Evolutionary conservation across 92 coral and sea anemone species (phyloP), one percentile per base, ranked within the genome.

Genomic region (Epizoanthus fatuus): DNA sequence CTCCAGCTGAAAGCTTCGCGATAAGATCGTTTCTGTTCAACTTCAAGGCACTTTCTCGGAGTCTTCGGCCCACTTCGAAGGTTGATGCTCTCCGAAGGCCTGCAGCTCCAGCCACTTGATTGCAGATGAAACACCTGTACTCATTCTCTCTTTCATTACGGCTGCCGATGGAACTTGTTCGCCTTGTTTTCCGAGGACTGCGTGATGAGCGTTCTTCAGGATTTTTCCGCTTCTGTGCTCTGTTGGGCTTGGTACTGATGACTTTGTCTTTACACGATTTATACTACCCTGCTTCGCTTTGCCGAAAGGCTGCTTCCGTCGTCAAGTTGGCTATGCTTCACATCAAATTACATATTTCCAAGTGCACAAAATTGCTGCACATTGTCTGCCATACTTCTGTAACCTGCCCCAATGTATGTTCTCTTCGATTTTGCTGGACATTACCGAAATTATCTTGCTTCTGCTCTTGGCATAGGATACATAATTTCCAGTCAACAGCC

Each of bases 1-100:
- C 94, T 9, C 89, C 89, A 81, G 76, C 83, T 2, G 83, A 76
- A 72, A 83, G 88, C 58, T 87, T 91, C 45, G 91, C 91, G 16
- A 87, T 75, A 32, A 87, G 74, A 16, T 83, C 88, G 29, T 42
- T 44, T 63, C 81, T 65, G 44, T 86, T 51, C 40, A 90, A 52
- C 72, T 37, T 68, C 55, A 64, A 19, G 17, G 93, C 93, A 76
- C 85, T 75, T 72, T 78, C 81, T 62, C 92, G 67, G 10, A 90
- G 88, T 13, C 76, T 81, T 80, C 47, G 20, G 74, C 86, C 90
- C 19, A 90, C 11, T 55, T 81, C 90, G 19, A 90, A 57, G 14
- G 88, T 86, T 14, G 90, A 90, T 29, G 90, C 93, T 66, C 54
- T 66, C 52, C 77, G 90, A 56, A 86, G 93, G 45, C 83, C 79